Evolutionary conservation across 2,888 invertebrate genomes (phyloP), one percentile per base, ranked within the genome.

Genomic region (Thecophora atra): DNA sequence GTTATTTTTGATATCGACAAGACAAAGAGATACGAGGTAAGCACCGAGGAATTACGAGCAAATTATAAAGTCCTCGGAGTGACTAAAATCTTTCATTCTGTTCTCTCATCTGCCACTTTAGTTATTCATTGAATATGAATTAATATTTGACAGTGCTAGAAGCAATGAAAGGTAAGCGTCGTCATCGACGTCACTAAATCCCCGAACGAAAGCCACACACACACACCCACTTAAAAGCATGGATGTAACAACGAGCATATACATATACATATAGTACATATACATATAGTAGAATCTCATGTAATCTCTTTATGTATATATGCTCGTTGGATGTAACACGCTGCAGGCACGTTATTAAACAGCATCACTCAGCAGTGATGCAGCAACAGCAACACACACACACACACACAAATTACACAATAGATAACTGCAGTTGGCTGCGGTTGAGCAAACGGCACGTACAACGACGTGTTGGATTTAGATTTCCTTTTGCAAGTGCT

Each of bases 391-490:
- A 56, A 56, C 56, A 68, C 21, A 44, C 60, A 60, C 58, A 69
- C 8, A n/a, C 21, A 28, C 58, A n/a, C 11, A 28, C 54, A 42
- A 42, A 15, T 37, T 5, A 37, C 21, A 72, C 67, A 60, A 67
- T 73, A 71, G 66, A 71, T 30, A 62, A 44, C 63, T 70, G 67
- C 26, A 62, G 73, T 65, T 73, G 70, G 70, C 62, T 73, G 73
- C 63, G 73, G 73, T 73, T 65, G 37, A 71, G 56, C 70, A 73
- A 71, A 73, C 42, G 66, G 73, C 73, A 73, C 73, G 73, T 73
- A 26, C 63, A 52, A 28, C 66, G 52, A 26, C 64, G 52, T 28
- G 67, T 70, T 73, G 64, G n/a, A 69, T 56, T 37, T 44, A 21
- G 15, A n/a, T 63, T 70, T 13, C 37, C 6, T 37, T 37, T 37